A percentile compares a stretch with the other conserved stretches of the same genome.
These are phyloP conservation scores for Xylocampa areola DNA, from an alignment of 2,888 invertebrate genomes.

Conservation along the genomic window DNA sequence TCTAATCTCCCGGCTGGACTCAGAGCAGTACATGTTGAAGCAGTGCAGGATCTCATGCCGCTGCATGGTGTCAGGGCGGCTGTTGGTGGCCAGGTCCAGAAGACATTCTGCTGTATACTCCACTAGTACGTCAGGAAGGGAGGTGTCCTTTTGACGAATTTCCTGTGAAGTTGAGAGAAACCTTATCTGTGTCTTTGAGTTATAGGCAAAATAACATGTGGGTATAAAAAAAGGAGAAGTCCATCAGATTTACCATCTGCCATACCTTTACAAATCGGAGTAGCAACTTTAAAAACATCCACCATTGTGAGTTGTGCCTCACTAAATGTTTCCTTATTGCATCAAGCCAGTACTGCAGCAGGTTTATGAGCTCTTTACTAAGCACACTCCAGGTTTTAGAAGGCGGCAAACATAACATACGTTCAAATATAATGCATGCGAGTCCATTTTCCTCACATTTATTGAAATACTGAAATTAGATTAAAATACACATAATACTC, in stretches of 20 bases:
- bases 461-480: slow-evolving; percentile 74
- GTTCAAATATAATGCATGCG: slow-evolving; percentile 71
- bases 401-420: slow-evolving; percentile 69
- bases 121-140: slow-evolving; percentile 68
- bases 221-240: too few species aligned
- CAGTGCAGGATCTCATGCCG: slow-evolving; percentile 70
- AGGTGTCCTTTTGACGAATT: slow-evolving; percentile 67
- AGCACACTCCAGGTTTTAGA: slow-evolving; percentile 76
- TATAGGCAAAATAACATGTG: too few species aligned
- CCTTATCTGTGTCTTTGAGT: too few species aligned
- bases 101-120: slow-evolving; percentile 71
- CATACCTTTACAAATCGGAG: slow-evolving; percentile 74
- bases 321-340: slow-evolving; percentile 74
- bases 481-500: background rate
- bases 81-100: slow-evolving; percentile 70
- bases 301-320: slow-evolving; percentile 72
- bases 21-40: slow-evolving; percentile 72
- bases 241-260: too few species aligned
- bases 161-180: slow-evolving; percentile 57
- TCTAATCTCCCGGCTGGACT: slow-evolving; percentile 72
- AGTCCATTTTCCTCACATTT: slow-evolving; percentile 76
- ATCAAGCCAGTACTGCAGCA: slow-evolving; percentile 79
- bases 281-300: slow-evolving; percentile 74
- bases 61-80: slow-evolving; percentile 64
- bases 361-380: slow-evolving; percentile 70